Evolutionary conservation across 2,888 invertebrate species (phyloP).

Genomic region (Vesta saturnalis): DNA sequence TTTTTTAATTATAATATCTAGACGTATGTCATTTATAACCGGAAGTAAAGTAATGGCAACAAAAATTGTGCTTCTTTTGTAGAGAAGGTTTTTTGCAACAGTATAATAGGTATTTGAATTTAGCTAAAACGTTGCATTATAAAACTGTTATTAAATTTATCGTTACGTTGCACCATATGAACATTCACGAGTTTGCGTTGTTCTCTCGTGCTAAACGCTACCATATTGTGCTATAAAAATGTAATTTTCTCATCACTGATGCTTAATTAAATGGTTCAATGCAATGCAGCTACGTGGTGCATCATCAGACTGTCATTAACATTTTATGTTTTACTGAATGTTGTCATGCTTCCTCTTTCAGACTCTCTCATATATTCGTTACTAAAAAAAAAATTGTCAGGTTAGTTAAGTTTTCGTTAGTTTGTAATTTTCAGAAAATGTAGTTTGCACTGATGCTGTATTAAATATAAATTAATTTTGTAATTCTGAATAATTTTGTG

Average conservation of each 20-base stretch:
- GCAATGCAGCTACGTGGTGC: slow-evolving; percentile 37
- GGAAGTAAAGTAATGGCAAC: no score
- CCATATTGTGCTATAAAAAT: slow-evolving; percentile 44
- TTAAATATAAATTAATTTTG: slow-evolving; percentile 21
- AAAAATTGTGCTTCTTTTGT: no score
- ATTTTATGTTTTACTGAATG: slow-evolving; percentile 23
- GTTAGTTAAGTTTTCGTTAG: no score
- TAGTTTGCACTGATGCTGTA: slow-evolving; percentile 2
- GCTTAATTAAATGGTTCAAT: slow-evolving; percentile 47
- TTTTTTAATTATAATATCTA: background rate
- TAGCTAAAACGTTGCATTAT: slow-evolving; percentile 20
- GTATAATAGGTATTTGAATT: background rate
- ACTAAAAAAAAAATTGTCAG: background rate
- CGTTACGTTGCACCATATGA: slow-evolving; percentile 23
- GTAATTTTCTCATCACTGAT: slow-evolving; percentile 45
- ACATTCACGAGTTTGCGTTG: slow-evolving; percentile 19
- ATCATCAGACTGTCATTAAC: slow-evolving; percentile 38
- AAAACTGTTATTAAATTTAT: slow-evolving; percentile 29
- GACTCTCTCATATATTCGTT: background rate
- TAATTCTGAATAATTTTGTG: slow-evolving; percentile 2
- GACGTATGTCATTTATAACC: background rate
- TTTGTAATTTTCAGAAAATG: background rate
- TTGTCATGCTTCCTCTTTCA: slow-evolving; percentile 13
- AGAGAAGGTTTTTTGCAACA: no score
- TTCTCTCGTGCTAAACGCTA: slow-evolving; percentile 36